A percentile compares a stretch with the other conserved stretches of the same genome.
Evolutionary conservation across 2,797 vertebrate genomes (phyloP).

Genomic region (Ceryle rudis): DNA sequence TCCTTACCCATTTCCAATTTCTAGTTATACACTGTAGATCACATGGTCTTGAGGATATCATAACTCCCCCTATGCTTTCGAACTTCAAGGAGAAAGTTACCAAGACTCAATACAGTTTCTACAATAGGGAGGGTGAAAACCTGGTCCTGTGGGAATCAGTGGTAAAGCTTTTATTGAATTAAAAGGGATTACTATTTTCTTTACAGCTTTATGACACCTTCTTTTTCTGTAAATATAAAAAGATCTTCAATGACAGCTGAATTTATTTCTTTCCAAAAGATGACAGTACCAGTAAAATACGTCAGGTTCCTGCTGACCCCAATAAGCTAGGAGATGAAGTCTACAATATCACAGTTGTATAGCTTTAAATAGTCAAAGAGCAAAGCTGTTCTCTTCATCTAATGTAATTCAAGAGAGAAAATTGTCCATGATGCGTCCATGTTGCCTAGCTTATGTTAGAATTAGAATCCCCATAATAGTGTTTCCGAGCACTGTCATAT

Average conservation of each 20-base stretch:
- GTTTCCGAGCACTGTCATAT: neutral
- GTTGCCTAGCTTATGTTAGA: neutral
- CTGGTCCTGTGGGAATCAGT: neutral
- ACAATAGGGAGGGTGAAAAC: neutral
- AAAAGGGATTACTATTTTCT: neutral
- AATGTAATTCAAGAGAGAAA: neutral
- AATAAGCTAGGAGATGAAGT: neutral
- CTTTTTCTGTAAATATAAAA: neutral
- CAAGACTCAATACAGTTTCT: neutral
- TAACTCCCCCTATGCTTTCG: neutral
- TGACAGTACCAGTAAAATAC: neutral
- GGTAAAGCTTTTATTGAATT: neutral
- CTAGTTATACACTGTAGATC: neutral
- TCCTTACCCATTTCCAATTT: neutral
- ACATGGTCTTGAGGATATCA: accelerated
- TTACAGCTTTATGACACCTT: neutral
- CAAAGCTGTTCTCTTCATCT: neutral
- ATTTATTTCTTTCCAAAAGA: neutral
- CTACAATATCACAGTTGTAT: neutral
- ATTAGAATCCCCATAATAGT: neutral
- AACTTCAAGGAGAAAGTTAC: neutral
- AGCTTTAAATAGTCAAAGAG: neutral
- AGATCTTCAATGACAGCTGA: neutral
- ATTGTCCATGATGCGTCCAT: neutral
- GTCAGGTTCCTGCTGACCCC: neutral